Evolutionary conservation across 1,140 invertebrate genomes (phyloP).

Genomic region (Pseudomyrmex gracilis): DNA sequence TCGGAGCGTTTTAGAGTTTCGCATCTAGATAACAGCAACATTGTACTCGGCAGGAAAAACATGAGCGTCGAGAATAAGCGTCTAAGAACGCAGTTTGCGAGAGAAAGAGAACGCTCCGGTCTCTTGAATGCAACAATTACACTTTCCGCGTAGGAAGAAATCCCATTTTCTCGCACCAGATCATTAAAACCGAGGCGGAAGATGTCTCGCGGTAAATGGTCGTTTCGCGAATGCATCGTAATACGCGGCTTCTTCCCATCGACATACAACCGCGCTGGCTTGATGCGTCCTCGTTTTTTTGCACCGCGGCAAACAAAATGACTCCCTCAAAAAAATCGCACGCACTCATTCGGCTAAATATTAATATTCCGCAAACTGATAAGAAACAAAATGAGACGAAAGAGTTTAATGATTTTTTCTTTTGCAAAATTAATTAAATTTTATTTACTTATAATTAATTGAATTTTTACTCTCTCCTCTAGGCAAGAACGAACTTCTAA

Average conservation of each 20-base stretch:
- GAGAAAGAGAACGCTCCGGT: not conserved
- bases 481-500: not conserved
- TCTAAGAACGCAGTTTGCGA: not conserved
- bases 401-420: too few relatives aligned
- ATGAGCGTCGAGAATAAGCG: conserved; percentile 9
- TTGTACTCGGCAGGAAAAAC: not conserved
- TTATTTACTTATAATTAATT: too few relatives aligned
- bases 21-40: not conserved
- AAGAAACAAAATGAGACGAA: too few relatives aligned
- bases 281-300: too few relatives aligned
- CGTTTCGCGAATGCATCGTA: conserved; percentile 27
- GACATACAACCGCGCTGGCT: not conserved
- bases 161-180: conserved; percentile 28
- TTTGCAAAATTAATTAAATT: too few relatives aligned
- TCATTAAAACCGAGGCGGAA: conserved; percentile 30
- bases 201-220: conserved; percentile 18
- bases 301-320: too few relatives aligned
- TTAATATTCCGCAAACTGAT: too few relatives aligned
- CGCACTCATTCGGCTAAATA: too few relatives aligned
- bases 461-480: too few relatives aligned
- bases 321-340: too few relatives aligned
- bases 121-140: conserved; percentile 28
- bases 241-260: conserved; percentile 1
- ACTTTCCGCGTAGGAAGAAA: conserved; percentile 15
- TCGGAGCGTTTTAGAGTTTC: not conserved